Evolutionary conservation across 2,888 invertebrate species (phyloP), one percentile per base, ranked within the genome.

Genomic region (Sussaba pulchella): DNA sequence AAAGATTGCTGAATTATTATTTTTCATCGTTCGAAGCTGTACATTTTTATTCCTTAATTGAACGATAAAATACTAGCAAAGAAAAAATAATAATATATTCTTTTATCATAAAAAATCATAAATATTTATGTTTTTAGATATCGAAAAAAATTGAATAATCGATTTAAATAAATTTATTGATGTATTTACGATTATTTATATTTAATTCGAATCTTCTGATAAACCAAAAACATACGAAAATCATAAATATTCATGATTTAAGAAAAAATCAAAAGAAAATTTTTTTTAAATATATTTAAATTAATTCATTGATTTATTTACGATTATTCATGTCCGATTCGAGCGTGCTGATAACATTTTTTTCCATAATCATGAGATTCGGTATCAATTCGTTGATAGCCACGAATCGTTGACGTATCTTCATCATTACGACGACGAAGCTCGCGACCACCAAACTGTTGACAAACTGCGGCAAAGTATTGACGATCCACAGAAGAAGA

Each of bases 391-490:
- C 57, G 73, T 84, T 84, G 43, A 83, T 75, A 4, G 73, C 76
- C 59, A 70, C 74, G 61, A 79, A 61, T n/a, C 84, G 78, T 71
- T 74, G 69, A 31, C 79, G 74, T 43, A 82, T 72, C 41, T 81
- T 81, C 8, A 47, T 12, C 12, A 81, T 17, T n/a, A 80, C 39
- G 8, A 79, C 70, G 5, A 66, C 82, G 47, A 82, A 84, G n/a
- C 52, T 69, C 36, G 50, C 70, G n/a, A 82, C 50, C n/a, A 67
- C 75, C 1, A 82, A 52, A 45, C 77, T 76, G 50, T 81, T 79
- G n/a, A 83, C 67, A 31, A 83, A 81, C 71, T 78, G 73, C 0
- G 84, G 83, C 45, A 81, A 79, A 50, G 63, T 67, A 69, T 77
- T 77, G 10, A 74, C 50, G 54, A 83, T 71, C 78, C 81, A 84